Conservation (phyloP, 2,113 vertebrate genomes). For the Tonatia bakeri region DNA sequence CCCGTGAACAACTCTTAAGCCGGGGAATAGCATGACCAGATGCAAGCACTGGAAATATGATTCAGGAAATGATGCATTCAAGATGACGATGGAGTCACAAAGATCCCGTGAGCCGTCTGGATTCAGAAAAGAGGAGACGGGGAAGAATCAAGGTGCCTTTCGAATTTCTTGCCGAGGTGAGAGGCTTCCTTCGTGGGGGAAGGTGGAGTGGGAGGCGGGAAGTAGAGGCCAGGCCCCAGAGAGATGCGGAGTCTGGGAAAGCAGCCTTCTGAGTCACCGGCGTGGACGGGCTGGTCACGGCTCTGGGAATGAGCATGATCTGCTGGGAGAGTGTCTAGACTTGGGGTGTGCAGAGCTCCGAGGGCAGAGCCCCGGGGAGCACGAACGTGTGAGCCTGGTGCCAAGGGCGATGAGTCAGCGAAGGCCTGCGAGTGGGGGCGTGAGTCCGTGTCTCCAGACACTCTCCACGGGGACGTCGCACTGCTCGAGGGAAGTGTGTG, state of each 20-base stretch:
- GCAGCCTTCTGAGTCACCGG: conserved; percentile 16
- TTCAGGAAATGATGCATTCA: background rate
- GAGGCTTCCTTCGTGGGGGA: background rate
- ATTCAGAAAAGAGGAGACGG: background rate
- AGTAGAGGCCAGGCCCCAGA: background rate
- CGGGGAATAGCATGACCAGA: background rate
- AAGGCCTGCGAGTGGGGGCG: background rate
- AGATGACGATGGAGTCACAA: background rate
- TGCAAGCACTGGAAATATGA: background rate
- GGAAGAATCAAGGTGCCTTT: background rate
- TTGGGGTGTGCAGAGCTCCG: conserved; percentile 27
- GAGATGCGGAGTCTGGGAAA: background rate
- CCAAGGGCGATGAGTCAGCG: conserved; percentile 61
- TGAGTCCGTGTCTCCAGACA: background rate
- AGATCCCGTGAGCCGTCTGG: background rate
- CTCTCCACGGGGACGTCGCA: accelerated
- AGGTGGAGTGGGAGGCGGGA: background rate
- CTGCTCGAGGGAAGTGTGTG: accelerated
- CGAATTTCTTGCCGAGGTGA: background rate
- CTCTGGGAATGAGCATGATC: background rate
- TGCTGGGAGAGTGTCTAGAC: conserved; percentile 59
- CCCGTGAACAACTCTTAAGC: background rate
- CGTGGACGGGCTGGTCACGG: background rate
- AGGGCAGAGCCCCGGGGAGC: conserved; percentile 38
- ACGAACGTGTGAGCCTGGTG: background rate